Percentiles rank a stretch among this genome's conserved stretches.
These are phyloP conservation scores for Marmota flaviventris DNA, from an alignment of 2,113 vertebrate species.

Conservation along the genomic window DNA sequence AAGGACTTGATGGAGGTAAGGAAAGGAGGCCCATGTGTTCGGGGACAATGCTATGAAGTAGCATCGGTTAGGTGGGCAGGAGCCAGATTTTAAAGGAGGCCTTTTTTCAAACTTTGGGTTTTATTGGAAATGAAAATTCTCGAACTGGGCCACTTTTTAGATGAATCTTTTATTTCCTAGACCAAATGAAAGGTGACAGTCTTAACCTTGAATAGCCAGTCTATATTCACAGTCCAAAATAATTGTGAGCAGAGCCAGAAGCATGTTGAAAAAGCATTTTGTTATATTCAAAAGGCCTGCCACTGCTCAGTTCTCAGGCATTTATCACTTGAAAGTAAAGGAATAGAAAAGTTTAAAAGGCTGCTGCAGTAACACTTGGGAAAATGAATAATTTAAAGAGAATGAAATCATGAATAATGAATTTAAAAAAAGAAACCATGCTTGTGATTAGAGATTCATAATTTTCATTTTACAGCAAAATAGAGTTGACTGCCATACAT, in stretches of 20 bases:
- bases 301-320: constrained; percentile 60
- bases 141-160: not conserved
- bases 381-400: constrained; percentile 89
- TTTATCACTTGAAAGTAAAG: constrained; percentile 76
- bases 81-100: not conserved
- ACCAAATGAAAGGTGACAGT: not conserved
- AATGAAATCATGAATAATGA: constrained; percentile 88
- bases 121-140: not conserved
- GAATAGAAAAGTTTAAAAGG: constrained; percentile 84
- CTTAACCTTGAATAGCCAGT: not conserved
- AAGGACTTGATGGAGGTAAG: not conserved
- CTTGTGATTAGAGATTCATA: constrained; percentile 84
- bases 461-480: constrained; percentile 82
- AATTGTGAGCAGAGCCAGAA: constrained; percentile 32
- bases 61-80: not conserved
- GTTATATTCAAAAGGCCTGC: not conserved
- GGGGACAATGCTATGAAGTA: not conserved
- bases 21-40: not conserved
- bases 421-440: constrained; percentile 79
- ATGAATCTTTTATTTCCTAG: not conserved
- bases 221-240: not conserved
- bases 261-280: constrained; percentile 60
- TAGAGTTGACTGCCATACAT: constrained; percentile 78
- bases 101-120: not conserved
- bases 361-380: constrained; percentile 76